A percentile compares a stretch with the other conserved stretches of the same genome.
Evolutionary conservation across 2,888 invertebrate genomes (phyloP).

Genomic region (Cantharis rufa): DNA sequence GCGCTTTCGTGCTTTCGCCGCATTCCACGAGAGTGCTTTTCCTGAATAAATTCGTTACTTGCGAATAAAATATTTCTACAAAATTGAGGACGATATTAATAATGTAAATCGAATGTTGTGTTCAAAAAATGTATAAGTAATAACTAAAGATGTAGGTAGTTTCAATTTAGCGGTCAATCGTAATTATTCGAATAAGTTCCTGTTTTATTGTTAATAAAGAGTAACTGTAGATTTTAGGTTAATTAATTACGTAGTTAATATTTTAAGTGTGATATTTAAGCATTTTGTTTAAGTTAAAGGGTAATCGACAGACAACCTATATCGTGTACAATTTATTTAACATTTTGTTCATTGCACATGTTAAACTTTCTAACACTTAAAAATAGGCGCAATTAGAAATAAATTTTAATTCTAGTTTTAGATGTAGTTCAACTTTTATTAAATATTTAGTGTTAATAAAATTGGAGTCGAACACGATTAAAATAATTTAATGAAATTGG

Average conservation of each 20-base stretch:
- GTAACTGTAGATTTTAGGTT: neutral
- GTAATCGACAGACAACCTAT: neutral
- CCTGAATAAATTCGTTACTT: neutral
- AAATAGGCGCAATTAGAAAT: neutral
- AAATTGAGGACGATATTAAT: neutral
- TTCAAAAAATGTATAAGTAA: neutral
- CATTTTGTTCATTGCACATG: neutral
- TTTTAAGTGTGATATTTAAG: slow-evolving; percentile 4
- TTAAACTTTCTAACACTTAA: neutral
- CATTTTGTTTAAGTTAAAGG: neutral
- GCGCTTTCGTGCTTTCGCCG: neutral
- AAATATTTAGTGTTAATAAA: neutral
- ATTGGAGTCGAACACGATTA: neutral
- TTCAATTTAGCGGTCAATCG: neutral
- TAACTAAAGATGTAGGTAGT: neutral
- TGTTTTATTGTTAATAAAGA: neutral
- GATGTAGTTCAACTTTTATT: neutral
- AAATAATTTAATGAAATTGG: neutral
- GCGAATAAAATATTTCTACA: neutral
- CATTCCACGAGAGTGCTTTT: slow-evolving; percentile 17
- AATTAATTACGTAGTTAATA: neutral
- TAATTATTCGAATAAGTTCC: slow-evolving; percentile 1
- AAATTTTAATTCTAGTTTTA: neutral
- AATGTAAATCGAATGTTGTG: neutral
- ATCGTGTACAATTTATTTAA: neutral